Conservation (phyloP, 2,888 invertebrate species). For the Aphelenchoides bicaudatus region DNA sequence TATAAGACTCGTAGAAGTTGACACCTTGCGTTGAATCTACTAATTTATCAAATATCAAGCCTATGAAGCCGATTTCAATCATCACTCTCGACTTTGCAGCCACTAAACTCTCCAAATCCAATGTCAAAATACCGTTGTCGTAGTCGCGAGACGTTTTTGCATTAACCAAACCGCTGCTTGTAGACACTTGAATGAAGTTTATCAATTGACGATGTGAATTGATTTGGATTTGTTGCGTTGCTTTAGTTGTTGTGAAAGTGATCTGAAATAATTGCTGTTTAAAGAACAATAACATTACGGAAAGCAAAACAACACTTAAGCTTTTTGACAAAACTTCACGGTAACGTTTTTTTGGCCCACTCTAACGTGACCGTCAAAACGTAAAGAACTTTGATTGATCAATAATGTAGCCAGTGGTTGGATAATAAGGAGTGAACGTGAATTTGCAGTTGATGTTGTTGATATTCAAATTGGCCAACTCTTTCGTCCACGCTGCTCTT, state of each 20-base stretch:
- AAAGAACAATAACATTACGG: neutral
- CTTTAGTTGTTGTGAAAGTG: neutral
- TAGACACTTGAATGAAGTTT: slow-evolving; percentile 7
- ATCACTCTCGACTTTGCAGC: neutral
- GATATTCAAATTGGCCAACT: slow-evolving; percentile 23
- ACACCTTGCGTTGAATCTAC: slow-evolving; percentile 24
- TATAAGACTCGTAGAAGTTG: neutral
- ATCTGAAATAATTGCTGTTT: slow-evolving; percentile 19
- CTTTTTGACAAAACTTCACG: slow-evolving; percentile 16
- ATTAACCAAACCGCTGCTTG: neutral
- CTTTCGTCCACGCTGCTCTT: slow-evolving; percentile 31
- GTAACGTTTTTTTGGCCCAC: neutral
- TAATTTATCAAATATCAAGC: slow-evolving; percentile 36
- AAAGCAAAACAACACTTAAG: neutral
- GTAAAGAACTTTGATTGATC: slow-evolving; percentile 28
- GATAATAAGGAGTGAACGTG: slow-evolving; percentile 27
- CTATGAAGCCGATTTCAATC: slow-evolving; percentile 17
- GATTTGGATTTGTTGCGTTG: slow-evolving; percentile 5
- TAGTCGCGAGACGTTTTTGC: slow-evolving; percentile 19
- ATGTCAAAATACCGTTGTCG: slow-evolving; percentile 22
- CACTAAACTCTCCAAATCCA: neutral
- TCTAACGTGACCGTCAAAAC: slow-evolving; percentile 26
- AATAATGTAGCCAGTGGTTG: slow-evolving; percentile 20
- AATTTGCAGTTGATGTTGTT: slow-evolving; percentile 19
- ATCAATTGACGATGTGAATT: slow-evolving; percentile 28